phyloP scores from a whole-genome alignment of 1,140 invertebrate species.

The Lamellibrachia luymesi region DNA sequence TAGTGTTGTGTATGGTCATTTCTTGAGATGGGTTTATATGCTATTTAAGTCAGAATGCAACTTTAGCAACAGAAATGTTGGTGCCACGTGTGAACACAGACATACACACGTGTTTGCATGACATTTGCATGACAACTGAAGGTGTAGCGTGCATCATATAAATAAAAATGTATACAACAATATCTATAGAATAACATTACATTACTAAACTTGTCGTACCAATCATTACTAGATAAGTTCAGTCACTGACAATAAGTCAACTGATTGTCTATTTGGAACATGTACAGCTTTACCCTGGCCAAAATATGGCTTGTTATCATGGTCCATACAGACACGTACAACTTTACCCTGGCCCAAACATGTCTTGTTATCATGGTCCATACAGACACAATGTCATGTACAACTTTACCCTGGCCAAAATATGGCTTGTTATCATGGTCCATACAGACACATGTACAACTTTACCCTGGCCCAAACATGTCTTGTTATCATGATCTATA shows the following conservation, averaged over 20 bases:
- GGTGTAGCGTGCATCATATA: neutral
- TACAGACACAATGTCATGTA: neutral
- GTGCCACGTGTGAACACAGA: neutral
- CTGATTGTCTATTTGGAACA: slow-evolving; percentile 5
- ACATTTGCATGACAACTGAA: neutral
- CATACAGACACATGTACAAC: neutral
- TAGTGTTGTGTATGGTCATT: neutral
- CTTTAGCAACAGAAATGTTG: neutral
- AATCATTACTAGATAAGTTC: neutral
- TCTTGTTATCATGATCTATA: too few relatives aligned
- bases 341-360: too few relatives aligned
- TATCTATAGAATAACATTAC: neutral
- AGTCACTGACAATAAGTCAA: neutral
- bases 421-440: neutral
- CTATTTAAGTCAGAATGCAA: neutral
- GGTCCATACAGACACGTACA: neutral
- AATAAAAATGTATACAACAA: slow-evolving; percentile 6
- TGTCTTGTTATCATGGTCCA: too few relatives aligned
- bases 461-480: too few relatives aligned
- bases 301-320: neutral
- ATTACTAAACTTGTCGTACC: neutral
- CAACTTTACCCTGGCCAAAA: neutral
- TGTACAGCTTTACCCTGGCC: neutral
- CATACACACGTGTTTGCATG: neutral
- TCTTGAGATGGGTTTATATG: neutral